These are phyloP conservation scores for Alcis repandata DNA, from an alignment of 2,888 invertebrate genomes.

Conservation along the genomic window DNA sequence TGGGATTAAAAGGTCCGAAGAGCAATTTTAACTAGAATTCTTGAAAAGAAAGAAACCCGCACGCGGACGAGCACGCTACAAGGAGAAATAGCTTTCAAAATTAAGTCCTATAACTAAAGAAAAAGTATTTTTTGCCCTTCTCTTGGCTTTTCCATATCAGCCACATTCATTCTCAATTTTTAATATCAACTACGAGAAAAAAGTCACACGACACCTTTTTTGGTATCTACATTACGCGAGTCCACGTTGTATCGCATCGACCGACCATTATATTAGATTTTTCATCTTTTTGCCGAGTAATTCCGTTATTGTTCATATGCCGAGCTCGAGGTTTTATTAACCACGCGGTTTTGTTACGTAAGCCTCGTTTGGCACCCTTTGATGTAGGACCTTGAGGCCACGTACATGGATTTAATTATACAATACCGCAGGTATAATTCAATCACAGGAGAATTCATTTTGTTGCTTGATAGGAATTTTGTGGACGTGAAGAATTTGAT, in stretches of 20 bases:
- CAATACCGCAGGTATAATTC: constrained; percentile 29
- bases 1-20: constrained; percentile 4
- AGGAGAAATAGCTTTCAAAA: not conserved
- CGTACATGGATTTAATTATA: constrained; percentile 24
- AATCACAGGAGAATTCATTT: constrained; percentile 17
- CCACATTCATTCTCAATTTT: constrained; percentile 22
- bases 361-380: constrained; percentile 41
- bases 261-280: constrained; percentile 49
- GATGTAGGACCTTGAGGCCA: constrained; percentile 18
- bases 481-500: constrained; percentile 32
- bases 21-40: not conserved
- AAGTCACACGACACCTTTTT: constrained; percentile 29
- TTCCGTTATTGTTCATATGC: constrained; percentile 53
- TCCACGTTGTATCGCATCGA: constrained; percentile 53
- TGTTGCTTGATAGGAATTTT: constrained; percentile 22
- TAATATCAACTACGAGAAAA: constrained; percentile 28
- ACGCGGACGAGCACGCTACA: not conserved
- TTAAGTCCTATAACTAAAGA: not conserved
- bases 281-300: constrained; percentile 59
- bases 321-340: constrained; percentile 39
- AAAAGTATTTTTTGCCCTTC: too few relatives aligned
- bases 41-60: not conserved
- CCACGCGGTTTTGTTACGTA: constrained; percentile 37
- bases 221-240: constrained; percentile 55
- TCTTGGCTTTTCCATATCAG: not conserved